phyloP scores from a whole-genome alignment of 2,888 invertebrate genomes.

The Heliconius charithonia region DNA sequence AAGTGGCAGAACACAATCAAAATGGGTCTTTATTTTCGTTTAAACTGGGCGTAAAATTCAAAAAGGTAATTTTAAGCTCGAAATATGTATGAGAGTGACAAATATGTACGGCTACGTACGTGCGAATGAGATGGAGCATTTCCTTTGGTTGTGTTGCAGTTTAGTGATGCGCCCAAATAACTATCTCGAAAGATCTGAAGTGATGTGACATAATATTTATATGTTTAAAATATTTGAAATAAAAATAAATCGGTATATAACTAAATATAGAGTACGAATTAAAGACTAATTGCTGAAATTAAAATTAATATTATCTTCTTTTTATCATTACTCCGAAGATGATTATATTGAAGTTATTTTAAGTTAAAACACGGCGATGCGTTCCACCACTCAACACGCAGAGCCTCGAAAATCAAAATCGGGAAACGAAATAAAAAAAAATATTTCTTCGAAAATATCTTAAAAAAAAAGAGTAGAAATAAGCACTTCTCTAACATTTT shows the following conservation, averaged over 20 bases:
- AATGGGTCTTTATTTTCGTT: conserved; percentile 51
- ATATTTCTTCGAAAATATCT: not conserved
- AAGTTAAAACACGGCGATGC: no score
- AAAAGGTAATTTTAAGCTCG: conserved; percentile 47
- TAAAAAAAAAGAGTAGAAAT: not conserved
- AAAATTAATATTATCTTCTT: no score
- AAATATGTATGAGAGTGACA: conserved; percentile 73
- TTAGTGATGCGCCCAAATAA: conserved; percentile 30
- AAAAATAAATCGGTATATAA: not conserved
- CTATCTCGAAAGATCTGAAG: not conserved
- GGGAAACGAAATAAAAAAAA: no score
- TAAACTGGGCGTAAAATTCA: conserved; percentile 53
- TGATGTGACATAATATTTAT: not conserved
- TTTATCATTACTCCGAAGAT: no score
- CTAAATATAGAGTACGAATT: not conserved
- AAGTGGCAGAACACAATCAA: conserved; percentile 44
- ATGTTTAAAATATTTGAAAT: not conserved
- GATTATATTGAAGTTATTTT: not conserved
- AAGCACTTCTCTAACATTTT: conserved; percentile 9
- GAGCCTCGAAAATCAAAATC: no score
- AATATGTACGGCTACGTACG: conserved; percentile 51
- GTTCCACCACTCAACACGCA: not conserved
- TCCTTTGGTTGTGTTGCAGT: conserved; percentile 33
- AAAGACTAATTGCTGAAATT: not conserved
- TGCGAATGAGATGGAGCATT: conserved; percentile 53